phyloP scores from a whole-genome alignment of 1,140 invertebrate genomes.

The Procambarus virginalis region DNA sequence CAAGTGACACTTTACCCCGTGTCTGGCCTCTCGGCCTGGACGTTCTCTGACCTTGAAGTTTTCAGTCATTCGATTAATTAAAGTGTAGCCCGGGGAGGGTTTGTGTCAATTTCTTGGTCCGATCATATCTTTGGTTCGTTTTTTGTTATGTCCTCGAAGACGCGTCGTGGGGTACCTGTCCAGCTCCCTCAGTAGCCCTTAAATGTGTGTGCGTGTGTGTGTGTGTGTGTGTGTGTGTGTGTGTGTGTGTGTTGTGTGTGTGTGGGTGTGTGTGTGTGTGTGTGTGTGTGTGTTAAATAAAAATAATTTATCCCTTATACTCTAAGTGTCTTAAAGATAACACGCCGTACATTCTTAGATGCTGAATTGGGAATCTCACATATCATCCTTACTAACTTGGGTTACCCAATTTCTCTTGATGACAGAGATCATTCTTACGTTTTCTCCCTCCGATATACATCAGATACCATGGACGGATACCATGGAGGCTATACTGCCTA shows the following conservation, averaged over 20 bases:
- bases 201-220: neutral
- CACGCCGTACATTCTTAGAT: too few species aligned
- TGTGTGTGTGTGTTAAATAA: neutral
- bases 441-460: too few species aligned
- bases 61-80: conserved; percentile 30
- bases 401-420: too few species aligned
- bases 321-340: neutral
- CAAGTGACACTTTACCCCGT: neutral
- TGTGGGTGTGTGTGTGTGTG: neutral
- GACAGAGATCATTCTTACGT: too few species aligned
- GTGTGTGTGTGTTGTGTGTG: neutral
- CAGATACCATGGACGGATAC: too few species aligned
- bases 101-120: conserved; percentile 10
- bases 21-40: neutral
- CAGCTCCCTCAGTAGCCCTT: neutral
- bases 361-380: too few species aligned
- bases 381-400: too few species aligned
- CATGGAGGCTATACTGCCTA: too few species aligned
- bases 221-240: neutral
- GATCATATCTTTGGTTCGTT: conserved; percentile 11
- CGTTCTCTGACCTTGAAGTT: conserved; percentile 7
- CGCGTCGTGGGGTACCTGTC: neutral
- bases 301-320: neutral
- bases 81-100: conserved; percentile 9
- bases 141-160: neutral